A percentile compares a stretch with the other conserved stretches of the same genome.
Conservation (phyloP, 2,113 vertebrate genomes). For the Dicrurus megarhynchus region DNA sequence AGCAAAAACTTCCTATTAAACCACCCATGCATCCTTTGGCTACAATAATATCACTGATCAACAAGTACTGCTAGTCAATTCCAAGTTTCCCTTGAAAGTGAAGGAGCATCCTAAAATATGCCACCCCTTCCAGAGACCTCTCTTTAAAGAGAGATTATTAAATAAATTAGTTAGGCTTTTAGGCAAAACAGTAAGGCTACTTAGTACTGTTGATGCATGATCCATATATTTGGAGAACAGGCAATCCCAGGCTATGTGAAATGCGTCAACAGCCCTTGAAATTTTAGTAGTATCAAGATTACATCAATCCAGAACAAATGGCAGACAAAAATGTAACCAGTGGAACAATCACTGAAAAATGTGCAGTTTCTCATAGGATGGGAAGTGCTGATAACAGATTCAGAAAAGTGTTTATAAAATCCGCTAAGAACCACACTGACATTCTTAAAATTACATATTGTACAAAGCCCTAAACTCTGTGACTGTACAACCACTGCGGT, state of each 20-base stretch:
- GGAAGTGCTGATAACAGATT: slow-evolving; percentile 34
- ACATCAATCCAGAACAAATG: slow-evolving; percentile 46
- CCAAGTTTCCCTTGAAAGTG: slow-evolving; percentile 42
- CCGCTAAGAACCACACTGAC: slow-evolving; percentile 7
- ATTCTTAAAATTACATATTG: slow-evolving; percentile 50
- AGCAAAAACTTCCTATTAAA: slow-evolving; percentile 60
- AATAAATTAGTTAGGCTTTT: slow-evolving; percentile 61
- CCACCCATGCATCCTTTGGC: slow-evolving; percentile 59
- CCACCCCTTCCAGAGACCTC: slow-evolving; percentile 36
- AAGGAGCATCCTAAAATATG: slow-evolving; percentile 21
- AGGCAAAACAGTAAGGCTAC: slow-evolving; percentile 66
- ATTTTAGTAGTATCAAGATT: slow-evolving; percentile 45
- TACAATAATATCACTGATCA: slow-evolving; percentile 60
- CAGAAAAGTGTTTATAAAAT: slow-evolving; percentile 57
- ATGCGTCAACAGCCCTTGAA: slow-evolving; percentile 59
- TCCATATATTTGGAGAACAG: slow-evolving; percentile 58
- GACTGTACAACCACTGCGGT: neutral
- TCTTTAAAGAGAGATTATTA: slow-evolving; percentile 52
- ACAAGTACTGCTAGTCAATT: slow-evolving; percentile 54
- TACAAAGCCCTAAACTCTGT: slow-evolving; percentile 46
- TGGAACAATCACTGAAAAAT: slow-evolving; percentile 45
- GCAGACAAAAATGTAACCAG: slow-evolving; percentile 35
- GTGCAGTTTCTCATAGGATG: slow-evolving; percentile 37
- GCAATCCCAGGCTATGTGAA: slow-evolving; percentile 55
- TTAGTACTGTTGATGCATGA: slow-evolving; percentile 62